Conservation (phyloP, 1,140 invertebrate genomes). For the Druon quercuslanigerum region DNA sequence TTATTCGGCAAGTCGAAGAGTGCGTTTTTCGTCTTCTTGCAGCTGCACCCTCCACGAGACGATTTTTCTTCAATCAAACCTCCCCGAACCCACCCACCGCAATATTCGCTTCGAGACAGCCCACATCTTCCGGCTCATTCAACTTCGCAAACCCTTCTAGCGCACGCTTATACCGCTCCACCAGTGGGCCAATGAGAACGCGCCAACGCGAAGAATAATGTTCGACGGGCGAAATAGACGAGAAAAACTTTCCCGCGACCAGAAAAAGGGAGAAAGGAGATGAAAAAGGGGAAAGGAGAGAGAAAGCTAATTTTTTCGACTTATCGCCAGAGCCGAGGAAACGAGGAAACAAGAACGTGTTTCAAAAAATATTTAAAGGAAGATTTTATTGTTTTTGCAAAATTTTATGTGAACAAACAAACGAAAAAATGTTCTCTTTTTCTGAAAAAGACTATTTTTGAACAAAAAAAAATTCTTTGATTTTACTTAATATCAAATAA, state of each 20-base stretch:
- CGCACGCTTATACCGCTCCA: not conserved
- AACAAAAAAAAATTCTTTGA: too few relatives aligned
- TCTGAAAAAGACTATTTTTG: too few relatives aligned
- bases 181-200: conserved; percentile 9
- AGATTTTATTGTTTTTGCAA: too few relatives aligned
- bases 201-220: conserved; percentile 18
- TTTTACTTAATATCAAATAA: too few relatives aligned
- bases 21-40: not conserved
- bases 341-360: too few relatives aligned
- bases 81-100: not conserved
- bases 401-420: too few relatives aligned
- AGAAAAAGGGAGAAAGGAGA: not conserved
- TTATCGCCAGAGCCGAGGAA: not conserved
- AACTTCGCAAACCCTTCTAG: conserved; percentile 2
- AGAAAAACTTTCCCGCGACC: conserved; percentile 5
- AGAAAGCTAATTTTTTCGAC: conserved; percentile 11
- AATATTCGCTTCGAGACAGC: not conserved
- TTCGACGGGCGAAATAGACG: conserved; percentile 18
- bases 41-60: not conserved
- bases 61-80: not conserved
- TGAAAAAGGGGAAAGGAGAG: not conserved
- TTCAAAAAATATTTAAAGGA: too few relatives aligned
- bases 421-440: too few relatives aligned
- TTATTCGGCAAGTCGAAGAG: not conserved
- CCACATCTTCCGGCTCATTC: not conserved